Base-by-base conservation (phyloP, 2,113 vertebrate species). In the Pelodiscus sinensis region DNA sequence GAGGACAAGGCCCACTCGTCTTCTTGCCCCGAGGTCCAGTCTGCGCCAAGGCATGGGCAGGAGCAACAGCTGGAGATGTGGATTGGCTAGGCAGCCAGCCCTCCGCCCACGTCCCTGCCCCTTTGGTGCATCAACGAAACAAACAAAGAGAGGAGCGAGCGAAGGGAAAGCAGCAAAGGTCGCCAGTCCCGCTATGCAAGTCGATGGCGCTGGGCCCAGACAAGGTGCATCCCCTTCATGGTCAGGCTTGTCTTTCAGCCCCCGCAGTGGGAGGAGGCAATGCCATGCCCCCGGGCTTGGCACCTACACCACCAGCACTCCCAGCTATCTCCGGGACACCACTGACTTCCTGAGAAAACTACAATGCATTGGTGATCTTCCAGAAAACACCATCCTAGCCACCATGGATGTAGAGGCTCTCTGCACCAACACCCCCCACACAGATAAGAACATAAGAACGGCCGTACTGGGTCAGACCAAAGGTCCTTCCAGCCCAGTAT, bases 191-290 rank as follows among this genome's bases (percentile, higher is more conserved):
- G 31, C 1, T 18, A 16, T 11, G 58, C 58, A 60, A 35, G 16
- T 35, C n/a, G 14, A 35, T 3, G 7, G 31, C 31, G n/a, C 31
- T 68, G 16, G 65, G 9, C 65, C 65, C n/a, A 35, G 9, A 35
- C 65, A 35, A 71, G 10, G n/a, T 21, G 18, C 4, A 7, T 71
- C 65, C 65, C 31, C n/a, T 71, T 35, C 18, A 21, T 21, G 65
- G 35, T 71, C 22, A 56, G 24, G n/a, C 31, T 52, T 50, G 24
- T 29, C 54, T 85, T 65, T 57, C 44, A 88, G 79, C 54, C 44
- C 9, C 0, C 0, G 27, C n/a, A 35, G n/a, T 35, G 65, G n/a
- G 10, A 71, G n/a, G 65, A 75, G 44, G 35, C 19, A 77, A 44
- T 77, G 73, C 22, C n/a, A n/a, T n/a, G n/a, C n/a, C n/a, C n/a